Base-by-base conservation (phyloP, 2,797 vertebrate species). In the Pempheris klunzingeri region DNA sequence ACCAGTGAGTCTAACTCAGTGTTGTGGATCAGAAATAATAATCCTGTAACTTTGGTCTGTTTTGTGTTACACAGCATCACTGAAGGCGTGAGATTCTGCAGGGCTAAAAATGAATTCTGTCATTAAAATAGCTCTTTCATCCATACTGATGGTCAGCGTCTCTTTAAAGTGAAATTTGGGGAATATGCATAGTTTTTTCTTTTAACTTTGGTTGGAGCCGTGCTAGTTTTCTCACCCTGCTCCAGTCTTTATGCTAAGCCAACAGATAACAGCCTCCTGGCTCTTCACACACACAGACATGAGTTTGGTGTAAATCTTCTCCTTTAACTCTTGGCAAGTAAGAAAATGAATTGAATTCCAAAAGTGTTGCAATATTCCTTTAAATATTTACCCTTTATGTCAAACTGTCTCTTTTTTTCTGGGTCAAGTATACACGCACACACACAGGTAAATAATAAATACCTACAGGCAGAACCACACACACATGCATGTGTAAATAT, bases 401-500 rank as follows among this genome's bases (percentile, higher is more conserved):
- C 10, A 28, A 4, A 32, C 30, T 4, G 30, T 32, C 58, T 12
- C n/a, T 57, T n/a, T 28, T 28, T 9, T 43, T 60, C 10, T 18
- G 10, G 13, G 18, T 5, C 20, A 30, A n/a, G 10, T 60, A 28
- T 12, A 43, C 17, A 43, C 5, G 32, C 20, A 4, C 18, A 46
- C 26, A 24, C n/a, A 4, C 12, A 49, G 20, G 43, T 26, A 46
- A 36, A 26, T 38, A 57, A 12, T 43, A 10, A 43, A 65, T 49
- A n/a, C 18, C 12, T 1, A 34, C 26, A 28, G 11, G 52, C 26
- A 71, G 15, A 55, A 18, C 14, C 30, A 55, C 41, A 78, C n/a
- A 34, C 18, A 57, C 60, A 46, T 38, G 20, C 28, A 58, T 43
- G 30, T 24, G 74, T 24, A 71, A 28, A 32, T 36, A 50, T 47